Conservation (phyloP, 2,113 vertebrate genomes). For the Macquaria ambigua region DNA sequence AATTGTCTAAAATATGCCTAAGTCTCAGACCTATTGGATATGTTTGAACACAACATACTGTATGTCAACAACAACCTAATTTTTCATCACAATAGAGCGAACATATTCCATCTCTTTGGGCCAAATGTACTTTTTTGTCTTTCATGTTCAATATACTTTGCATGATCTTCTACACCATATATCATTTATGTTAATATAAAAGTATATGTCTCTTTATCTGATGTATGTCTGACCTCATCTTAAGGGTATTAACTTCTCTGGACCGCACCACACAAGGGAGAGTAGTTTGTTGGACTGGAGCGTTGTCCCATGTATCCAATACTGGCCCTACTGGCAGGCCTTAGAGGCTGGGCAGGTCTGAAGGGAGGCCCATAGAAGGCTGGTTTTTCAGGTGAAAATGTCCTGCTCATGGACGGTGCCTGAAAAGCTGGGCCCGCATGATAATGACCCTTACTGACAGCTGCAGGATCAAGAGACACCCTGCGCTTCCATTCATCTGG, state of each 20-base stretch:
- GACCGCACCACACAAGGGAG: conserved; percentile 79
- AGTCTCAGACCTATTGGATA: not conserved
- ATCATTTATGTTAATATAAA: not conserved
- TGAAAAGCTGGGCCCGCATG: conserved; percentile 38
- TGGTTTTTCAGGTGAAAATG: conserved; percentile 70
- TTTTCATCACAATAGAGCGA: not conserved
- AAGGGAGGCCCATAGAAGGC: conserved; percentile 81
- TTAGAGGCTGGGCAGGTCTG: conserved; percentile 84
- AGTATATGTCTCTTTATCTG: conserved; percentile 12
- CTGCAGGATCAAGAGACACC: conserved; percentile 81
- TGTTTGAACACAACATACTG: not conserved
- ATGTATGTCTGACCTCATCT: conserved; percentile 4
- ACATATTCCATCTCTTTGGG: not conserved
- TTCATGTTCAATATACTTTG: not conserved
- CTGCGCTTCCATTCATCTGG: conserved; percentile 88
- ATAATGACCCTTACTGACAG: conserved; percentile 55
- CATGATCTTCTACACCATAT: not conserved
- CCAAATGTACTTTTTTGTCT: not conserved
- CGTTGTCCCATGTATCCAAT: conserved; percentile 77
- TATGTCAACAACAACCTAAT: not conserved
- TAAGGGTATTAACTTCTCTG: conserved; percentile 80
- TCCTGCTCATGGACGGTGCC: conserved; percentile 57
- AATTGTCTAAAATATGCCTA: not conserved
- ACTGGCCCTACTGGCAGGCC: conserved; percentile 70
- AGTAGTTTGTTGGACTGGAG: conserved; percentile 80